Conservation (phyloP, 2,888 invertebrate genomes). For the Synergus japonicus region DNA sequence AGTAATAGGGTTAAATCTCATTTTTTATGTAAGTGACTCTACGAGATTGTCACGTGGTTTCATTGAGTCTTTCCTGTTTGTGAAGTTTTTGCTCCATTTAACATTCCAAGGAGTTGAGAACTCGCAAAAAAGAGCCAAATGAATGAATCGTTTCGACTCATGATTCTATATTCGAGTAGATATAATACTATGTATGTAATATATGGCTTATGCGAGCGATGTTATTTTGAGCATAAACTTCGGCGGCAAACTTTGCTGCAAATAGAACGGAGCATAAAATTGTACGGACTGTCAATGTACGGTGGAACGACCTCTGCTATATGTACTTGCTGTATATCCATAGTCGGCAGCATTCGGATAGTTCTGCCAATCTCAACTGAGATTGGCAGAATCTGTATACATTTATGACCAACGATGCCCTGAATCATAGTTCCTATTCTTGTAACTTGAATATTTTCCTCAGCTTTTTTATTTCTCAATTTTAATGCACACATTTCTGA, state of each 20-base stretch:
- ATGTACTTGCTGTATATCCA: conserved; percentile 36
- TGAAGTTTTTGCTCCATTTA: background rate
- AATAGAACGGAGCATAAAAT: conserved; percentile 55
- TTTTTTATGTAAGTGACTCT: background rate
- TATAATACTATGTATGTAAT: conserved; percentile 22
- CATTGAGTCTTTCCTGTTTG: background rate
- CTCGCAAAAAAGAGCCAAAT: conserved; percentile 24
- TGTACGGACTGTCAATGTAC: conserved; percentile 56
- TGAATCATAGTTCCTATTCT: background rate
- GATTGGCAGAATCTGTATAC: conserved; percentile 11
- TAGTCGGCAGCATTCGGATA: conserved; percentile 36
- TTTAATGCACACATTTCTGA: conserved; percentile 2
- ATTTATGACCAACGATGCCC: background rate
- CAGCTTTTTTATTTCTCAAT: background rate
- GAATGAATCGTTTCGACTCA: conserved; percentile 17
- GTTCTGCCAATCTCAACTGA: conserved; percentile 24
- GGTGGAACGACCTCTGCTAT: conserved; percentile 57
- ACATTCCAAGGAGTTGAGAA: background rate
- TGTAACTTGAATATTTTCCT: background rate
- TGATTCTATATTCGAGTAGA: conserved; percentile 5
- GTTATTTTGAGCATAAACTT: conserved; percentile 52
- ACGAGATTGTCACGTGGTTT: background rate
- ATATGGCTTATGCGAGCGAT: conserved; percentile 24
- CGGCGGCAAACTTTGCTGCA: conserved; percentile 51
- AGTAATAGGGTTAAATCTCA: background rate